Base-by-base conservation (phyloP, 2,113 vertebrate species). In the Notechis scutatus region DNA sequence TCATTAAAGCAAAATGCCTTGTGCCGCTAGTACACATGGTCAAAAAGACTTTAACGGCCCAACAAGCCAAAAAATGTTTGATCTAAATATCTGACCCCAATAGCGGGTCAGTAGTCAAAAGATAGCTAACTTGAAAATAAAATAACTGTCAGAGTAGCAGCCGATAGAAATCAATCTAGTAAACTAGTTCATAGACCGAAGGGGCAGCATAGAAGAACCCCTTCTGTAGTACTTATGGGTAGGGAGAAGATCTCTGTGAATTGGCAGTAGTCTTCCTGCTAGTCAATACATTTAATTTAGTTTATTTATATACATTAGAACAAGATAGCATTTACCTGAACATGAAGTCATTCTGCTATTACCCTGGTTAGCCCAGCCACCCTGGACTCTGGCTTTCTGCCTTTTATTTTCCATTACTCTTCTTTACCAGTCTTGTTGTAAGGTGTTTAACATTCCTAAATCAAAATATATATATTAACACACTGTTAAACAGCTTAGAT, bases 341-440 rank as follows among this genome's bases (percentile, higher is more conserved):
- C 56, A 96, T 34, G 59, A 52, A 42, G 91, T 1, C n/a, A 92
- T 39, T 91, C 92, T 95, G 93, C 95, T 98, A 85, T 96, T 97
- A 5, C 89, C 18, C 42, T 90, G 96, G 90, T 97, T 97, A 29
- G 99, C 98, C 99, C 99, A 99, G 90, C 97, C 98, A 42, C 99
- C 99, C 97, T 99, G 99, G 93, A 99, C 98, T 52, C 99, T 97
- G 42, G 97, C 97, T 93, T 97, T 97, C 92, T 95, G 98, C 90
- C 99, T 98, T 95, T 98, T 97, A 93, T 99, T 98, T 3, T 98
- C 97, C 99, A 99, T 99, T 86, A 39, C 59, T 64, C n/a, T 64
- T 94, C 93, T 95, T 91, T 54, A 91, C 42, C 86, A 92, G 61
- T 8, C 81, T 20, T 56, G 5, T 29, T 86, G 56, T 39, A 92